These are phyloP conservation scores for Sphenopsis melanotis DNA, from an alignment of 2,797 vertebrate species.

Conservation along the genomic window DNA sequence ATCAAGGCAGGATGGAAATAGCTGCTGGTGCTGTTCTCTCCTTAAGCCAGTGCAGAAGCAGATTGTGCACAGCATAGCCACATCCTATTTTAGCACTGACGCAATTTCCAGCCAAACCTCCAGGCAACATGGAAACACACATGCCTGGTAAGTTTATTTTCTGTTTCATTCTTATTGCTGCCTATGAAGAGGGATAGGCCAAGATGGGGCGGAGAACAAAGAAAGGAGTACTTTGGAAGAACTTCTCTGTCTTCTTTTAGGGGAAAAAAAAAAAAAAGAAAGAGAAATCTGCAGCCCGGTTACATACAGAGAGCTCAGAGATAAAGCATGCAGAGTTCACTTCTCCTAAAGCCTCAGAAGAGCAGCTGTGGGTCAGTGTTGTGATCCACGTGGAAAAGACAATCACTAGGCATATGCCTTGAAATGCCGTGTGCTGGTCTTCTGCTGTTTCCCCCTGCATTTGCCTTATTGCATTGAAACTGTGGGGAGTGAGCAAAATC, in stretches of 20 bases:
- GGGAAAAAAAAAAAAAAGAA: too few relatives aligned
- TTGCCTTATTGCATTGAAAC: not conserved
- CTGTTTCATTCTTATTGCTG: not conserved
- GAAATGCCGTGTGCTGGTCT: not conserved
- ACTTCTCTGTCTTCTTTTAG: not conserved
- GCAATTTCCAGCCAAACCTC: slow-evolving; percentile 46
- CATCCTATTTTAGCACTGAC: slow-evolving; percentile 55
- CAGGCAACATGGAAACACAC: slow-evolving; percentile 65
- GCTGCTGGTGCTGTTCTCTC: slow-evolving; percentile 64
- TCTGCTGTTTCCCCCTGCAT: not conserved
- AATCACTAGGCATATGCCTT: not conserved
- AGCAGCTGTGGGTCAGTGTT: not conserved
- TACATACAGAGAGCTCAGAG: not conserved
- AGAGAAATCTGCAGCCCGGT: not conserved
- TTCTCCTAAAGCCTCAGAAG: not conserved
- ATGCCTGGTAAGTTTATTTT: slow-evolving; percentile 34
- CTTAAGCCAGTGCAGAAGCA: slow-evolving; percentile 79
- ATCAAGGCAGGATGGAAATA: slow-evolving; percentile 81
- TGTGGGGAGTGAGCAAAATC: not conserved
- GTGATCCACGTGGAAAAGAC: not conserved
- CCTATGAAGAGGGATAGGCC: not conserved
- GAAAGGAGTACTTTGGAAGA: not conserved
- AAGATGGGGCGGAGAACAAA: not conserved
- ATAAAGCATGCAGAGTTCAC: not conserved
- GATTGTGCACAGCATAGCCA: slow-evolving; percentile 72